Base-by-base conservation (phyloP, 2,888 invertebrate genomes). In the Lycophotia porphyrea region DNA sequence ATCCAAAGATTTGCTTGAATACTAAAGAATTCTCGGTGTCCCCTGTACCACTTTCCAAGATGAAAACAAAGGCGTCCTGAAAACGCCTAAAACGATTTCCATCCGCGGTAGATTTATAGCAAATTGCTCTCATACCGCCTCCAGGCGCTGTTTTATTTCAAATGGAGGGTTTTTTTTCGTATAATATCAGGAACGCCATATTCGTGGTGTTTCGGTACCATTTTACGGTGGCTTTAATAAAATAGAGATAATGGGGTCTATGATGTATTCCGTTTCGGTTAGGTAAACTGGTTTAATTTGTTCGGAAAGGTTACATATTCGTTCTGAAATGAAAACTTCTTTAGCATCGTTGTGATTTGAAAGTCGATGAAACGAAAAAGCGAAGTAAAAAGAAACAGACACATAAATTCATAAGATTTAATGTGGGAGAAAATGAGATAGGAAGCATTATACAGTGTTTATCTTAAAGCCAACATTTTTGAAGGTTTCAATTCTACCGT, bases 41-140 rank as follows among this genome's bases (percentile, higher is more conserved):
- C 78, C 80, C 79, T 71, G 55, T 58, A 71, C 65, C 60, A 65
- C 65, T 80, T 68, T 76, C 67, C 67, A 77, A 74, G 83, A 65
- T 75, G 80, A 89, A 91, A 93, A 92, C 92, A 92, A 91, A 90
- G 91, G 87, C 87, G 88, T 90, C 88, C 88, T 88, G 91, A 91
- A 71, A 92, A 92, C 93, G 93, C 93, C 93, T 93, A 87, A 88
- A 93, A 92, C 92, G 92, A 93, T 95, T 93, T 92, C 91, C 93
- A 93, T 94, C 92, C 90, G 90, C 89, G 84, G 89, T 91, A 93
- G 94, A 95, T 95, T 95, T 95, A 95, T 94, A 92, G 95, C 94
- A 94, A 94, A 95, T 95, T 95, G 95, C 95, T 93, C 91, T 88
- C 91, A 88, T 89, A 72, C 90, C 84, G 90, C 91, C 92, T 93